Base-by-base conservation (phyloP, 2,113 vertebrate genomes). In the Herpetotheres cachinnans region DNA sequence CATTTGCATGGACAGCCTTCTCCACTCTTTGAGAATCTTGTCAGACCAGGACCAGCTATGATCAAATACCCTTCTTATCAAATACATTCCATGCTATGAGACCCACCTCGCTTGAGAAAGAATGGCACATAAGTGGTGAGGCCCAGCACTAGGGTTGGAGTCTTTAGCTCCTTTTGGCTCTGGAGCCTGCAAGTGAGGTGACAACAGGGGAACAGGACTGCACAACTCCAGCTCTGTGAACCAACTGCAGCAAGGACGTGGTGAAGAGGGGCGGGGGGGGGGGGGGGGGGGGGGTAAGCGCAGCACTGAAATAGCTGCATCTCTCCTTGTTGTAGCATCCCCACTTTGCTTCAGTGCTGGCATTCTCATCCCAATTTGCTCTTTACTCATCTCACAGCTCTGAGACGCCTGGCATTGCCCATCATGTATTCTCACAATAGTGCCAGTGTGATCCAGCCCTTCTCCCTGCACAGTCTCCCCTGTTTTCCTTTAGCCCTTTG, bases 241-340 rank as follows among this genome's bases (percentile, higher is more conserved):
- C 47, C 38, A 32, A 0, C 18, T 42, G 46, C 52, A 55, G 36
- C 36, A 30, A 24, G 49, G 66, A 71, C 0, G 0, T 29, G n/a
- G 15, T 46, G 77, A 77, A 54, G 72, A 76, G n/a, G 42, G 13
- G 0, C 34, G 7, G 32, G 10, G 13, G 13, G 0, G 36, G 7
- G 32, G 10, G 13, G 13, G 0, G 36, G 7, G 13, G 0, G 36
- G 7, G 32, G 10, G 13, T 44, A 46, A 38, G 34, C 0, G 2
- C 55, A 36, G 30, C 44, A 4, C 56, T 55, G 25, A 15, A 76
- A 27, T 6, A 2, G 32, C 62, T 86, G 26, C 29, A 59, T 56
- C 40, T 79, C 50, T 71, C 9, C 46, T 88, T 76, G 52, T 44
- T 7, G 0, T 15, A 69, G 34, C 26, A 10, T 61, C 58, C 42